A percentile compares a stretch with the other conserved stretches of the same genome.
Evolutionary conservation across 2,888 invertebrate species (phyloP).

Genomic region (Hetaerina titia): DNA sequence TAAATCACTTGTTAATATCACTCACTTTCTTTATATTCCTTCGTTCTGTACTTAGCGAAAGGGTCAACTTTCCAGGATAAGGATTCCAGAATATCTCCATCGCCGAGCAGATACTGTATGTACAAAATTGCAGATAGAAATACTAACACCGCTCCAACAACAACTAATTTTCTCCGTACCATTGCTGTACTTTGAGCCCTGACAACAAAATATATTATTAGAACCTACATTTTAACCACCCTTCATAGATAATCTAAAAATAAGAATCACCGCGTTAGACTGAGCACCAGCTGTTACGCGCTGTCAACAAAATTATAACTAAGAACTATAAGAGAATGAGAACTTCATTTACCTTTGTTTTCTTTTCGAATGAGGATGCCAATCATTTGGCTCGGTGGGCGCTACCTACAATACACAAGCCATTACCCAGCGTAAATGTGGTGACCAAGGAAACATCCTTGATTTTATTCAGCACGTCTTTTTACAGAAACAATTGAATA

Average conservation of each 20-base stretch:
- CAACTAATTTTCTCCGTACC: slow-evolving; percentile 55
- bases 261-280: not conserved
- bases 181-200: not conserved
- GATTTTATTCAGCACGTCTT: no score
- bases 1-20: not conserved
- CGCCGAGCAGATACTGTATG: slow-evolving; percentile 55
- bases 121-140: slow-evolving; percentile 44
- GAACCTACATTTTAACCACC: not conserved
- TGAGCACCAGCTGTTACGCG: not conserved
- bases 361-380: not conserved
- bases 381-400: not conserved
- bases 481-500: no score
- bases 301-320: not conserved
- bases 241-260: no score
- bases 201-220: not conserved
- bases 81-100: slow-evolving; percentile 24
- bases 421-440: not conserved
- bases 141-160: not conserved
- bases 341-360: not conserved
- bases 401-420: not conserved
- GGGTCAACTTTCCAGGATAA: slow-evolving; percentile 50
- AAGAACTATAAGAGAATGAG: no score
- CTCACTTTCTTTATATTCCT: slow-evolving; percentile 60
- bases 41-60: slow-evolving; percentile 39
- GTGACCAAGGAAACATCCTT: no score